These are phyloP conservation scores for Autographa pulchrina DNA, from an alignment of 2,888 invertebrate genomes.

Conservation along the genomic window DNA sequence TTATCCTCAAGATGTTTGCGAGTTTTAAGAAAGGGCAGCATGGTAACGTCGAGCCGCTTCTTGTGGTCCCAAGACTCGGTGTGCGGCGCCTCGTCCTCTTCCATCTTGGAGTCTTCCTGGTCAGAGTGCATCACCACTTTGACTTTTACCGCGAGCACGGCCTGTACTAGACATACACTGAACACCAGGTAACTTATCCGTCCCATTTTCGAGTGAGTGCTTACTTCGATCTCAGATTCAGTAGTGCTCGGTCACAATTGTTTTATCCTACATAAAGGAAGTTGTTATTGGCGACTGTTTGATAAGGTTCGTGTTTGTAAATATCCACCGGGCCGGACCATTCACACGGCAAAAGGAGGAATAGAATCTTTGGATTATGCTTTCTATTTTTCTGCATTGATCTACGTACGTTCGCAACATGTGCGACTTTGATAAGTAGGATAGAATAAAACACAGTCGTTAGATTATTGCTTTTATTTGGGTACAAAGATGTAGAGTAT, in stretches of 20 bases:
- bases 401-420: constrained; percentile 23
- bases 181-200: constrained; percentile 62
- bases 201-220: constrained; percentile 65
- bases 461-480: constrained; percentile 87
- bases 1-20: constrained; percentile 66
- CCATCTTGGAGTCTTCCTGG: constrained; percentile 78
- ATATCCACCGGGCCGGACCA: constrained; percentile 57
- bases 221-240: constrained; percentile 30
- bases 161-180: constrained; percentile 65
- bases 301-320: constrained; percentile 81
- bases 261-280: constrained; percentile 58
- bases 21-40: constrained; percentile 75
- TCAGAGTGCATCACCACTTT: constrained; percentile 84
- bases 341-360: constrained; percentile 56
- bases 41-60: constrained; percentile 63
- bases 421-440: constrained; percentile 26
- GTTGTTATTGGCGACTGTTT: constrained; percentile 61
- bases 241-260: constrained; percentile 39
- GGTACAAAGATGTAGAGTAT: constrained; percentile 88
- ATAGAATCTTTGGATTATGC: constrained; percentile 37
- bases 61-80: constrained; percentile 71
- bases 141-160: constrained; percentile 76
- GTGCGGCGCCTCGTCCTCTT: constrained; percentile 71
- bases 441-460: constrained; percentile 61
- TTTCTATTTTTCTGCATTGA: constrained; percentile 30